Evolutionary conservation across 1,140 invertebrate species (phyloP).

Genomic region (Drosophila sp.): DNA sequence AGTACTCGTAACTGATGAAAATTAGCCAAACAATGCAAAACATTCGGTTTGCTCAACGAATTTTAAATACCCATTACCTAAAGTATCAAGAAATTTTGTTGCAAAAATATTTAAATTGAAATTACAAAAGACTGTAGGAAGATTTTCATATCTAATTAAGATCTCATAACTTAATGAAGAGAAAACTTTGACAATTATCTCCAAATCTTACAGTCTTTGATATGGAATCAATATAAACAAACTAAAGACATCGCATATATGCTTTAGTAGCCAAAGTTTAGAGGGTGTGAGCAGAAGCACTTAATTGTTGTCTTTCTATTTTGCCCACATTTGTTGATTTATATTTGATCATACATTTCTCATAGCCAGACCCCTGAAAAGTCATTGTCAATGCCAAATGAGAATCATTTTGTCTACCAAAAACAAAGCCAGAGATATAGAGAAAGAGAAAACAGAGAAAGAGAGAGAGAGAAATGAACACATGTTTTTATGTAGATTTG

Average conservation of each 20-base stretch:
- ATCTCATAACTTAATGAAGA: too few relatives aligned
- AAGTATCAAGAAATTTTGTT: too few relatives aligned
- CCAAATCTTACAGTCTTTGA: too few relatives aligned
- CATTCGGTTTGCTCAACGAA: not conserved
- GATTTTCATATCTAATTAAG: too few relatives aligned
- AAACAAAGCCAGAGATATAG: conserved; percentile 15
- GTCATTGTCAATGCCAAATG: conserved; percentile 80
- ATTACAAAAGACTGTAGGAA: too few relatives aligned
- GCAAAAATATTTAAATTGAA: too few relatives aligned
- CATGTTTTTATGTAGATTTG: conserved; percentile 37
- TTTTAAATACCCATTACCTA: not conserved
- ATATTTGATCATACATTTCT: conserved; percentile 41
- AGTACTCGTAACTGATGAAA: not conserved
- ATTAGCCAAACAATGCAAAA: not conserved
- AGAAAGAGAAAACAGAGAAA: conserved; percentile 16
- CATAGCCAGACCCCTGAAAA: conserved; percentile 35
- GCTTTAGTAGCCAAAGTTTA: not conserved
- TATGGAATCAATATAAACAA: too few relatives aligned
- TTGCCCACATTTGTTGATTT: conserved; percentile 31
- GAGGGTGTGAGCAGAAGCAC: not conserved
- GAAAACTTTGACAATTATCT: too few relatives aligned
- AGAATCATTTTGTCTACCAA: conserved; percentile 67
- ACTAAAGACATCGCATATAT: not conserved
- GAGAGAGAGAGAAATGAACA: conserved; percentile 23
- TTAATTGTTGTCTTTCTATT: conserved; percentile 26